Conservation (phyloP, 2,888 invertebrate genomes). For the Patella ulyssiponensis region DNA sequence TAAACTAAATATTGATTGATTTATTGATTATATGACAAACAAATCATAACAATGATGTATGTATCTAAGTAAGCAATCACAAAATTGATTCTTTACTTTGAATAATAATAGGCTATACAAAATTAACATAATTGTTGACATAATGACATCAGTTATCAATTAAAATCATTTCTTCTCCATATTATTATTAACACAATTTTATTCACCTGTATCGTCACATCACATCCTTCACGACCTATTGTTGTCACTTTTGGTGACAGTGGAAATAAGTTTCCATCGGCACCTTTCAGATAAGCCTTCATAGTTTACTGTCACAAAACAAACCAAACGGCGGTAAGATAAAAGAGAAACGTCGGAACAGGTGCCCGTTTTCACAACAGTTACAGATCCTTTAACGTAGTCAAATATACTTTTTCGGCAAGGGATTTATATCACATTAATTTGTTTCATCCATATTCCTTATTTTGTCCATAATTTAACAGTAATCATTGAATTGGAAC, state of each 20-base stretch:
- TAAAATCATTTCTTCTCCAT: too few relatives aligned
- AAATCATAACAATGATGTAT: too few relatives aligned
- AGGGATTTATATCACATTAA: not conserved
- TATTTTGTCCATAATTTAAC: conserved; percentile 13
- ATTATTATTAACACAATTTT: not conserved
- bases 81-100: too few relatives aligned
- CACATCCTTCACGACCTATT: conserved; percentile 71
- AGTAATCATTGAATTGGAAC: not conserved
- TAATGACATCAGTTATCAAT: too few relatives aligned
- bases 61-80: too few relatives aligned
- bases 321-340: too few relatives aligned
- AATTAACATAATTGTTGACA: too few relatives aligned
- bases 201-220: conserved; percentile 69
- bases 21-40: too few relatives aligned
- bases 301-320: conserved; percentile 32
- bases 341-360: conserved; percentile 13
- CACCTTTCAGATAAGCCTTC: conserved; percentile 68
- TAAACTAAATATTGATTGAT: too few relatives aligned
- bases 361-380: conserved; percentile 25
- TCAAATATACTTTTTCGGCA: too few relatives aligned
- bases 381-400: too few relatives aligned
- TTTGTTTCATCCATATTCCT: not conserved
- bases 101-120: too few relatives aligned
- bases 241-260: conserved; percentile 71
- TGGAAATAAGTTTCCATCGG: conserved; percentile 62